phyloP scores from a whole-genome alignment of 2,113 vertebrate genomes.

The Corvus hawaiiensis region DNA sequence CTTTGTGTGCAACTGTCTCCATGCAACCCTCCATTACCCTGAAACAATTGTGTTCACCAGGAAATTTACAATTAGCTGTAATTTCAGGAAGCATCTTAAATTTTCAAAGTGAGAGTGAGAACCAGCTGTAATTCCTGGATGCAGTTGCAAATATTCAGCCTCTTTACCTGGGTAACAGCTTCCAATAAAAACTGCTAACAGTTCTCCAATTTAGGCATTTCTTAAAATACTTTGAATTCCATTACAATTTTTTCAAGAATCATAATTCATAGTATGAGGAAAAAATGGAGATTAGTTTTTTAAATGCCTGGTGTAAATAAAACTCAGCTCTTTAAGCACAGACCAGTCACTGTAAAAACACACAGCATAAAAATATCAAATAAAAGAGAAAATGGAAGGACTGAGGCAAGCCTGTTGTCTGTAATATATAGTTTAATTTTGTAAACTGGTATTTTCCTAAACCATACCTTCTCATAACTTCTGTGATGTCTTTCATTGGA shows the following conservation, averaged over 20 bases:
- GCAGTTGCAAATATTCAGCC: not conserved
- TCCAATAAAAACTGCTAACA: not conserved
- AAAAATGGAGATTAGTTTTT: not conserved
- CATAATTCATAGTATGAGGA: not conserved
- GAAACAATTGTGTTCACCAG: not conserved
- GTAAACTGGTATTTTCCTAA: not conserved
- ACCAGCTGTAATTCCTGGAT: not conserved
- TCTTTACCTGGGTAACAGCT: not conserved
- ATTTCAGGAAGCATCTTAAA: not conserved
- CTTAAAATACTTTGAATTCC: not conserved
- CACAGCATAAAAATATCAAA: not conserved
- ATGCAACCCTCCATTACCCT: not conserved
- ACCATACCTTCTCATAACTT: not conserved
- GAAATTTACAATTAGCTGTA: not conserved
- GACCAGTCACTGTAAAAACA: not conserved
- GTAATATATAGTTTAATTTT: not conserved
- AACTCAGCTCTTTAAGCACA: not conserved
- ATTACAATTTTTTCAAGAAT: not conserved
- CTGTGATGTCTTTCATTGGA: not conserved
- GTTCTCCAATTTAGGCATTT: not conserved
- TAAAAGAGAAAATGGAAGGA: not conserved
- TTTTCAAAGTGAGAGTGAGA: not conserved
- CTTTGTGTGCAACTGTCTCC: not conserved
- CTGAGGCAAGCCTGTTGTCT: not conserved
- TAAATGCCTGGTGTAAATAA: not conserved